A percentile compares a stretch with the other conserved stretches of the same genome.
Evolutionary conservation across 2,113 vertebrate species (phyloP).

Genomic region (Colistium nudipinnis): DNA sequence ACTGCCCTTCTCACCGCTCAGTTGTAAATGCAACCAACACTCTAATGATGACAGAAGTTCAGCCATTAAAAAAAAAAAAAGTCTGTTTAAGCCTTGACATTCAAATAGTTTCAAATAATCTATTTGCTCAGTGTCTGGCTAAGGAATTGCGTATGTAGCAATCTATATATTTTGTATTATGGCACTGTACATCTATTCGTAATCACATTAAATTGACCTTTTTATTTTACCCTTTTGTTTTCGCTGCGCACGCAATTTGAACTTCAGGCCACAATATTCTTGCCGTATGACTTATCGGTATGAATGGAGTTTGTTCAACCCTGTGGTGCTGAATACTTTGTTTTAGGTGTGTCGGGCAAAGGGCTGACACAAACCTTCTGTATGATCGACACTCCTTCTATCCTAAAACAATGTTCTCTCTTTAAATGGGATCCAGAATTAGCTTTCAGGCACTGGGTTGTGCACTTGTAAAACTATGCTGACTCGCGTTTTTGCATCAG

Average conservation of each 20-base stretch:
- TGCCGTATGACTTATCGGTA: background rate
- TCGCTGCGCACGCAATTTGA: too few species aligned
- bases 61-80: too few species aligned
- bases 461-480: background rate
- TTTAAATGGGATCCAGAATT: background rate
- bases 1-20: background rate
- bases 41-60: background rate
- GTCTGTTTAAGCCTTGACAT: background rate
- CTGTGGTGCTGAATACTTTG: background rate
- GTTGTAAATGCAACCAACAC: background rate
- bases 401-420: background rate
- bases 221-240: background rate
- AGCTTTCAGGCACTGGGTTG: background rate
- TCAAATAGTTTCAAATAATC: background rate
- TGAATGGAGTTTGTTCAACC: background rate
- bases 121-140: background rate
- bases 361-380: background rate
- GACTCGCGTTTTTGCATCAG: background rate
- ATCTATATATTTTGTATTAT: background rate
- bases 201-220: background rate
- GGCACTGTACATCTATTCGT: background rate
- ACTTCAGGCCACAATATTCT: background rate
- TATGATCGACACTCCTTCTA: background rate
- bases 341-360: background rate
- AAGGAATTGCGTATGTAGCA: background rate